phyloP scores from a whole-genome alignment of 2,888 invertebrate genomes.

The Aradus depressus region DNA sequence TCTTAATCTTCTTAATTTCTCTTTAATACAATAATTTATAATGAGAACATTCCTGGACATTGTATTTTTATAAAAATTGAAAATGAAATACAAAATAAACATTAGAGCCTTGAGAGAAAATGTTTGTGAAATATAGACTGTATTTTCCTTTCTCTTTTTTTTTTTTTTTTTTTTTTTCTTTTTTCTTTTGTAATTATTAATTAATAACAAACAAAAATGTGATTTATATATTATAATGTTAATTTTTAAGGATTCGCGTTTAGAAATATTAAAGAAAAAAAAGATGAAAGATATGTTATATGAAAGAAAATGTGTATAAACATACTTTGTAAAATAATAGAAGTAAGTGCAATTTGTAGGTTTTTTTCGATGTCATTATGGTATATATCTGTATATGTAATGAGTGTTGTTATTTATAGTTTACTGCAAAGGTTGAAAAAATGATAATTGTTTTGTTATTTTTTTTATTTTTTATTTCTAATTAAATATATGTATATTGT shows the following conservation, averaged over 20 bases:
- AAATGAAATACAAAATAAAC: constrained; percentile 7
- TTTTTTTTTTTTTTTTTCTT: constrained; percentile 3
- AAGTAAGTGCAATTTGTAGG: constrained; percentile 29
- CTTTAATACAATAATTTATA: too few species aligned
- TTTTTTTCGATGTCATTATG: constrained; percentile 28
- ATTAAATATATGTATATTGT: constrained; percentile 17
- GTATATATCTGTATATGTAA: too few species aligned
- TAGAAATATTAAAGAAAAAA: too few species aligned
- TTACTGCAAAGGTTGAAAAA: too few species aligned
- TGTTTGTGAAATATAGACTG: too few species aligned
- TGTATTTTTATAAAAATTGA: neutral
- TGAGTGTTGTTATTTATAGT: constrained; percentile 28
- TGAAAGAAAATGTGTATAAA: constrained; percentile 18
- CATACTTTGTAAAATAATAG: constrained; percentile 19
- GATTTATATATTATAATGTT: constrained; percentile 23
- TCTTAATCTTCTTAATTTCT: too few species aligned
- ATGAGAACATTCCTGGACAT: neutral
- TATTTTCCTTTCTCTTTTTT: too few species aligned
- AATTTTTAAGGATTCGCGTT: too few species aligned
- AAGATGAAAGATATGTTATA: constrained; percentile 18
- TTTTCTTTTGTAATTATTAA: constrained; percentile 1
- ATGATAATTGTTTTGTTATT: constrained; percentile 25
- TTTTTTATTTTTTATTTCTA: constrained; percentile 19
- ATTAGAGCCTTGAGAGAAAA: too few species aligned
- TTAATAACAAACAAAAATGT: constrained; percentile 15